Percentiles rank a stretch among this genome's conserved stretches.
These are phyloP conservation scores for Tineola bisselliella DNA, from an alignment of 2,888 invertebrate species.

Conservation along the genomic window DNA sequence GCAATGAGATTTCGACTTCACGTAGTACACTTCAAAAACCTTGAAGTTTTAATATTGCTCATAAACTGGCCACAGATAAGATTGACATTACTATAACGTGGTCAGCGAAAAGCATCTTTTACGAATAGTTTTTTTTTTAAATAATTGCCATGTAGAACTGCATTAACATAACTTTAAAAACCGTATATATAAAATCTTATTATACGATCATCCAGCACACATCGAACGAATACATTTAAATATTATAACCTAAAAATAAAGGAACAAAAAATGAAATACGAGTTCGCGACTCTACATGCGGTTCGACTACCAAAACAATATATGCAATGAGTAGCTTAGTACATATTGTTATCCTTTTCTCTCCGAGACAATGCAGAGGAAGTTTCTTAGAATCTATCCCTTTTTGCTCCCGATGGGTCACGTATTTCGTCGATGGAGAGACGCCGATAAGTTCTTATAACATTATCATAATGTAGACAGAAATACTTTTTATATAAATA, in stretches of 20 bases:
- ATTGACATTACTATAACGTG: background rate
- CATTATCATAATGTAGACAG: conserved; percentile 17
- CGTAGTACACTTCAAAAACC: conserved; percentile 1
- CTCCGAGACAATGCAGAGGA: background rate
- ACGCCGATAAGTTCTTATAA: conserved; percentile 18
- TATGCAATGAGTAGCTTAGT: conserved; percentile 4
- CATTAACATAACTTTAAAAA: too few species aligned
- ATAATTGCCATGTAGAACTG: too few species aligned
- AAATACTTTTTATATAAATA: background rate
- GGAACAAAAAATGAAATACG: conserved; percentile 8
- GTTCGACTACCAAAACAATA: conserved; percentile 7
- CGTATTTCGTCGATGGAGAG: conserved; percentile 13
- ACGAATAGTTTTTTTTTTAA: too few species aligned
- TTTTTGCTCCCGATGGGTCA: conserved; percentile 15
- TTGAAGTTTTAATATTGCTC: conserved; percentile 6
- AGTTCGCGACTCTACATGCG: conserved; percentile 7
- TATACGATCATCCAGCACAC: background rate
- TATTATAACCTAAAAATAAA: background rate
- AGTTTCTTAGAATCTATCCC: conserved; percentile 13
- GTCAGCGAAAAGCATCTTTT: too few species aligned
- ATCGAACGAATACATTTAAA: background rate
- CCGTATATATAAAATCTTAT: too few species aligned
- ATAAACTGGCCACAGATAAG: background rate
- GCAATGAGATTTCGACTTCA: conserved; percentile 6
- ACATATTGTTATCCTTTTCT: background rate